A percentile compares a stretch with the other conserved stretches of the same genome.
phyloP scores from a whole-genome alignment of 2,113 vertebrate genomes.

The Nyctereutes procyonoides region DNA sequence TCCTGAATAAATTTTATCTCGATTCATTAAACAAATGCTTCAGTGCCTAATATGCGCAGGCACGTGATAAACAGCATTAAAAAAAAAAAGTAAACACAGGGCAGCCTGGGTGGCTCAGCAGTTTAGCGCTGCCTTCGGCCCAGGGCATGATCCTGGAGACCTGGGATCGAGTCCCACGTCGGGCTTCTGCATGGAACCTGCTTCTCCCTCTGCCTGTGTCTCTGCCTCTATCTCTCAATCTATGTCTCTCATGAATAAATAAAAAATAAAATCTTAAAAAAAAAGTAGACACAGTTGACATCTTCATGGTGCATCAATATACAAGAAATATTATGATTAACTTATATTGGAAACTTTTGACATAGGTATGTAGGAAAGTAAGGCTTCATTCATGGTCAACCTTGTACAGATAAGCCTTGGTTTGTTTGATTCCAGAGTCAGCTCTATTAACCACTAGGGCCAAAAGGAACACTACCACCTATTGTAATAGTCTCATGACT shows the following conservation, averaged over 20 bases:
- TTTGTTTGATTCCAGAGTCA: conserved; percentile 2
- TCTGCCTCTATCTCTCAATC: too few relatives aligned
- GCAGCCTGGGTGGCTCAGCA: too few relatives aligned
- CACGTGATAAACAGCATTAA: not conserved
- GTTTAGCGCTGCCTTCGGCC: too few relatives aligned
- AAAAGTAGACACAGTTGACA: not conserved
- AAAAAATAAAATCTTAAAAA: not conserved
- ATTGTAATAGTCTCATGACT: not conserved
- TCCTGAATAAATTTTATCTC: not conserved
- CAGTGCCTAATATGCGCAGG: not conserved
- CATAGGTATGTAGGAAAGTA: not conserved
- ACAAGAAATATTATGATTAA: not conserved
- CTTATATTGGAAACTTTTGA: not conserved
- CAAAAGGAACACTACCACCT: conserved; percentile 38
- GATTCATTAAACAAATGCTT: conserved; percentile 35
- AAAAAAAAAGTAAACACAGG: not conserved
- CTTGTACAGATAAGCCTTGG: not conserved
- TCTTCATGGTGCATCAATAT: not conserved
- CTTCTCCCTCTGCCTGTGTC: too few relatives aligned
- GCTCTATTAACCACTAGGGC: not conserved
- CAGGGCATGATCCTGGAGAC: too few relatives aligned
- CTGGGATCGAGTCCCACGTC: too few relatives aligned
- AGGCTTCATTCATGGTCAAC: not conserved
- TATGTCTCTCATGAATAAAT: too few relatives aligned
- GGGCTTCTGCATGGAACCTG: too few relatives aligned